These are phyloP conservation scores for Erpobdella octoculata DNA, from an alignment of 2,888 invertebrate species.

Conservation along the genomic window DNA sequence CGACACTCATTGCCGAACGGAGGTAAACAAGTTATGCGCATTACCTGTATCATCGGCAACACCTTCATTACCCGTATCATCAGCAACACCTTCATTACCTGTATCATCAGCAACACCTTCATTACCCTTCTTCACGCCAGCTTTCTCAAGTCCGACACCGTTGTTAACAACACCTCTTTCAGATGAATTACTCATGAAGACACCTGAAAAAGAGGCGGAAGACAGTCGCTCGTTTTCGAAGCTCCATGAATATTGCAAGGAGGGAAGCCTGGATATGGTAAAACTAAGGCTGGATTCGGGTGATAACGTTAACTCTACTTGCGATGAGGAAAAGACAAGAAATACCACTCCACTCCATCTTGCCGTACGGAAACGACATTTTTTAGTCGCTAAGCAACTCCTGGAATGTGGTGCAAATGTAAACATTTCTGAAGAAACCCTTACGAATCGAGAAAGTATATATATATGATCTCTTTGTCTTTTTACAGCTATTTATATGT, in stretches of 20 bases:
- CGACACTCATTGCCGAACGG: background rate
- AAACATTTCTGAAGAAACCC: background rate
- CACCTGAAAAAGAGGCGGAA: background rate
- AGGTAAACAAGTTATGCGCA: no score
- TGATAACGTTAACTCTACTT: background rate
- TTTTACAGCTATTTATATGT: background rate
- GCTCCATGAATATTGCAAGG: conserved; percentile 3
- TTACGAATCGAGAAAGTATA: background rate
- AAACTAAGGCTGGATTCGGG: background rate
- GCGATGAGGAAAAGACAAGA: background rate
- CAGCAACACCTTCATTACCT: background rate
- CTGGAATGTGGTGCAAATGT: background rate
- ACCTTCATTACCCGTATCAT: background rate
- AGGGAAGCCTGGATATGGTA: conserved; percentile 12
- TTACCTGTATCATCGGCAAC: background rate
- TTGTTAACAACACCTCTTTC: background rate
- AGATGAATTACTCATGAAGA: background rate
- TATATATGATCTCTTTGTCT: background rate
- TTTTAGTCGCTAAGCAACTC: background rate
- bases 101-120: background rate
- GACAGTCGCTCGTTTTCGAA: background rate
- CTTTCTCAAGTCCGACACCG: background rate
- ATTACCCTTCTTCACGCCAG: background rate
- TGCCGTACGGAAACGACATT: background rate
- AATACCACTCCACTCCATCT: conserved; percentile 16